Conservation (phyloP, 37 sponge, comb jelly and placozoan species). For the Chondrosia reniformis region DNA sequence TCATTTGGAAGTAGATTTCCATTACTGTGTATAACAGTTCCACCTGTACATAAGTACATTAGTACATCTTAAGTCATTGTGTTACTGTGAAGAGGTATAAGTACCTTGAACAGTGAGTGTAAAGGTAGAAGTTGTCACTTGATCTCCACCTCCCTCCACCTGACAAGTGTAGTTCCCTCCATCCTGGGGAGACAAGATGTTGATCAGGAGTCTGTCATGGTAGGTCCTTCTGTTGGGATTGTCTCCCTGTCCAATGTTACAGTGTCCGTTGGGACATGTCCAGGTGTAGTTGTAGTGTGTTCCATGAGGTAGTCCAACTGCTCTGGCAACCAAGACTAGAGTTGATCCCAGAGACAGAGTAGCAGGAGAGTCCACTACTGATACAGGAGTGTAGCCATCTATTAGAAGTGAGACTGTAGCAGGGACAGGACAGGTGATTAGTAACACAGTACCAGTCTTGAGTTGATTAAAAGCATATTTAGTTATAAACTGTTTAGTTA, state of each 20-base stretch:
- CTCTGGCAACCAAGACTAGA: not conserved
- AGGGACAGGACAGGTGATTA: not conserved
- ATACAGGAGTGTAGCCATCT: slow-evolving; percentile 5
- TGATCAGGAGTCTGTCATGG: slow-evolving; percentile 6
- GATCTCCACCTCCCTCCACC: not conserved
- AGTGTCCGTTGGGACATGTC: slow-evolving; percentile 16
- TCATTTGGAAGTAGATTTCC: slow-evolving; percentile 7
- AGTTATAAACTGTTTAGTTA: too few species aligned
- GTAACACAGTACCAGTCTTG: too few species aligned
- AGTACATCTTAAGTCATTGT: too few species aligned
- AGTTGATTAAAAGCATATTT: too few species aligned
- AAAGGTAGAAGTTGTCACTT: not conserved
- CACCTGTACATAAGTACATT: not conserved
- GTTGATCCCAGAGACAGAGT: slow-evolving; percentile 6
- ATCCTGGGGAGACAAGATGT: slow-evolving; percentile 6
- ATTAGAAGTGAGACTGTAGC: not conserved
- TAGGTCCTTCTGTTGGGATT: slow-evolving; percentile 20
- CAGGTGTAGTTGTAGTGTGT: slow-evolving; percentile 7
- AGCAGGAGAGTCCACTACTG: not conserved
- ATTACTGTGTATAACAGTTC: slow-evolving; percentile 1
- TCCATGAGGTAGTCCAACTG: not conserved
- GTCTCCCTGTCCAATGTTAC: slow-evolving; percentile 9
- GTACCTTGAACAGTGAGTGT: not conserved
- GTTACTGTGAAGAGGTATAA: too few species aligned
- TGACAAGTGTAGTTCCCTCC: slow-evolving; percentile 22